These are phyloP conservation scores for Papilio helenus DNA, from an alignment of 1,140 invertebrate species.

Conservation along the genomic window DNA sequence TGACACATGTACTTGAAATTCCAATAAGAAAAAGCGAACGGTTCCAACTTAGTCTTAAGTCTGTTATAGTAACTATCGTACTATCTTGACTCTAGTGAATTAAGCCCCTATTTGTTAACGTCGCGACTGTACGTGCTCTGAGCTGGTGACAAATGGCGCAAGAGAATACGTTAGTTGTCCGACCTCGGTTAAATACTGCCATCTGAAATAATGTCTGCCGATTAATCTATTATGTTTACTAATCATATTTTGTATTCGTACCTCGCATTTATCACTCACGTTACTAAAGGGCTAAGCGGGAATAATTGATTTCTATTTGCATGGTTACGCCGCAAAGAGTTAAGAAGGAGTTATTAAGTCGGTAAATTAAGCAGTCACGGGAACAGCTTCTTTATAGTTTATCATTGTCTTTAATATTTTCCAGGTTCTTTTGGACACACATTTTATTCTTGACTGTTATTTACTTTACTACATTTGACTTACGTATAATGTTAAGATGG, in stretches of 20 bases:
- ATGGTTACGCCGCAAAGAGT: not conserved
- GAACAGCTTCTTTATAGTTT: too few species aligned
- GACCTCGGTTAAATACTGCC: conserved; percentile 29
- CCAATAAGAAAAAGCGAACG: not conserved
- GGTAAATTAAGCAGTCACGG: too few species aligned
- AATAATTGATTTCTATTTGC: not conserved
- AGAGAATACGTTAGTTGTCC: conserved; percentile 25
- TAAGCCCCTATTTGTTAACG: conserved; percentile 30
- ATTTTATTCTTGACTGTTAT: too few species aligned
- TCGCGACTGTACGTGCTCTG: conserved; percentile 16
- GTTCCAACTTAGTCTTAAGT: not conserved
- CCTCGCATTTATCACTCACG: not conserved
- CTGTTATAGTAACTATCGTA: not conserved
- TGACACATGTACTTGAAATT: not conserved
- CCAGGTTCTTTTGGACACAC: too few species aligned
- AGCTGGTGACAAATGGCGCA: conserved; percentile 8
- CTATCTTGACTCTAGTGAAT: conserved; percentile 13
- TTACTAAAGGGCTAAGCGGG: not conserved
- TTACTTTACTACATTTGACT: too few species aligned
- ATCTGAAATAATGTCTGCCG: conserved; percentile 20
- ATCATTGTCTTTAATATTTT: too few species aligned
- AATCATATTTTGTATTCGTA: not conserved
- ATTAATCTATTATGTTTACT: conserved; percentile 22
- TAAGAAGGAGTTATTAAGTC: not conserved
- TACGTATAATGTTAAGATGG: too few species aligned